Percentiles rank a stretch among this genome's conserved stretches.
These are phyloP conservation scores for Morpho achilles DNA, from an alignment of 2,888 invertebrate genomes.

Conservation along the genomic window DNA sequence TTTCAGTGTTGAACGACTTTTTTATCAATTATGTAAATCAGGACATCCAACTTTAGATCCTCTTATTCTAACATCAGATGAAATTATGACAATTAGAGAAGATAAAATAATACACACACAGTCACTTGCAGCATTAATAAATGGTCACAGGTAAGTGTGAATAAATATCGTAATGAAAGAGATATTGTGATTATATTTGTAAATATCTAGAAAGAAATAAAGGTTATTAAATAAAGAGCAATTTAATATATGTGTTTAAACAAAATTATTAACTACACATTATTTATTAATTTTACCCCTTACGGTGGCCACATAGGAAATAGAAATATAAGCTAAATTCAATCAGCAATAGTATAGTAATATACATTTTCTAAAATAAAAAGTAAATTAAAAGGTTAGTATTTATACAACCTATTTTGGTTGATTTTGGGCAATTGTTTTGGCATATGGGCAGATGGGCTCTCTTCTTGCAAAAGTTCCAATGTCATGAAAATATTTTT, in stretches of 20 bases:
- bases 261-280: too few relatives aligned
- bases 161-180: background rate
- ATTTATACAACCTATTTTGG: background rate
- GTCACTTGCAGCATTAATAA: slow-evolving; percentile 89
- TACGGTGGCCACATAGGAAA: too few relatives aligned
- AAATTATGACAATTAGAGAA: slow-evolving; percentile 88
- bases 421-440: background rate
- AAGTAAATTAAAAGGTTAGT: too few relatives aligned
- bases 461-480: background rate
- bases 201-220: background rate
- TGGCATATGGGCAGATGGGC: too few relatives aligned
- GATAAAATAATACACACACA: slow-evolving; percentile 89
- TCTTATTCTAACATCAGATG: slow-evolving; percentile 86
- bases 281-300: too few relatives aligned
- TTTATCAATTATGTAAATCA: slow-evolving; percentile 90
- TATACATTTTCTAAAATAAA: too few relatives aligned
- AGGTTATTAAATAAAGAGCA: too few relatives aligned
- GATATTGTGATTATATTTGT: background rate
- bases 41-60: slow-evolving; percentile 94
- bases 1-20: slow-evolving; percentile 92
- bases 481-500: background rate
- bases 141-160: slow-evolving; percentile 88
- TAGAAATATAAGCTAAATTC: too few relatives aligned
- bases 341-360: too few relatives aligned
- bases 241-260: too few relatives aligned